phyloP scores from a whole-genome alignment of 1,140 invertebrate genomes.

The Solenopsis fugax region DNA sequence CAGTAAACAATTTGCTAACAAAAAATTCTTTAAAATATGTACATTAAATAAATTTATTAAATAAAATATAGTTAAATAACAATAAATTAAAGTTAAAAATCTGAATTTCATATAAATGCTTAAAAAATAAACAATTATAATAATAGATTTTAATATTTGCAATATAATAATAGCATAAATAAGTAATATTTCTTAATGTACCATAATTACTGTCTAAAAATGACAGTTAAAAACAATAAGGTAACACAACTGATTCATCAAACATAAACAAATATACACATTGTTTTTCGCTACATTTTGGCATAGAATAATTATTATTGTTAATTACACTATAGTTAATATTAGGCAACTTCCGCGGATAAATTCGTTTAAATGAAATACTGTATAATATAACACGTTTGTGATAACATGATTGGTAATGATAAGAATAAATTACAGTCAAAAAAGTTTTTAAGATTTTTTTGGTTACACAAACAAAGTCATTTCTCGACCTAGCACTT shows the following conservation, averaged over 20 bases:
- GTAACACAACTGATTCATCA: not conserved
- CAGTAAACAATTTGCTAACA: not conserved
- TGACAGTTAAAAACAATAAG: not conserved
- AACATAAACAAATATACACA: not conserved
- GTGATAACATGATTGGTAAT: slow-evolving; percentile 26
- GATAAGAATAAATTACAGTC: not conserved
- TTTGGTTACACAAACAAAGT: not conserved
- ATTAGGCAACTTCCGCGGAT: not conserved
- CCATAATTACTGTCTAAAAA: not conserved
- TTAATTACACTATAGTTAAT: slow-evolving; percentile 15
- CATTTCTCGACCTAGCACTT: not conserved
- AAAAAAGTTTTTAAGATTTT: not conserved
- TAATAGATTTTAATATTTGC: not conserved
- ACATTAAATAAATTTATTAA: slow-evolving; percentile 9
- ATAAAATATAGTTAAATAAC: slow-evolving; percentile 14
- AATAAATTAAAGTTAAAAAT: not conserved
- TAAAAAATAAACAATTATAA: not conserved
- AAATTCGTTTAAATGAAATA: slow-evolving; percentile 31
- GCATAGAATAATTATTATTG: slow-evolving; percentile 20
- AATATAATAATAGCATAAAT: slow-evolving; percentile 1
- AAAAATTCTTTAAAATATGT: not conserved
- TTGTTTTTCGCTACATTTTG: not conserved
- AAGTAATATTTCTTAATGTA: not conserved
- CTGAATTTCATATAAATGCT: not conserved
- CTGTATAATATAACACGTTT: slow-evolving; percentile 14